phyloP scores from a whole-genome alignment of 2,113 vertebrate species.

The Mus spicilegus region DNA sequence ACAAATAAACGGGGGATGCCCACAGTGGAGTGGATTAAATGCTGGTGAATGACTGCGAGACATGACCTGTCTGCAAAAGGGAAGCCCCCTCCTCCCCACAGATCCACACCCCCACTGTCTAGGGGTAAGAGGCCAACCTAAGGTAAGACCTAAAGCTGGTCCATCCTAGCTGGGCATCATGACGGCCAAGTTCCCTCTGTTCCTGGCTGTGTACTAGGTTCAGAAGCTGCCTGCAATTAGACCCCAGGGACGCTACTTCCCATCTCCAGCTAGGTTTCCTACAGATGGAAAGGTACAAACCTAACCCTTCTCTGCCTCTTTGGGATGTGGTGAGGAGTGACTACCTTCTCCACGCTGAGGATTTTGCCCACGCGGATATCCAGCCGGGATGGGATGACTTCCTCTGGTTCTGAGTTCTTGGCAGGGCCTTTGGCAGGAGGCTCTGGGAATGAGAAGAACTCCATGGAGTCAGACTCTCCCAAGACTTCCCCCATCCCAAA shows the following conservation, averaged over 20 bases:
- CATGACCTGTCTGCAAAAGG: background rate
- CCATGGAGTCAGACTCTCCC: background rate
- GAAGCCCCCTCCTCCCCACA: background rate
- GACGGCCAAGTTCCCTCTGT: background rate
- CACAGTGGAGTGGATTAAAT: background rate
- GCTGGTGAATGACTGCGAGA: background rate
- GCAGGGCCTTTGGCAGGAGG: conserved; percentile 87
- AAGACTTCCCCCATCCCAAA: background rate
- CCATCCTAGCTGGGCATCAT: background rate
- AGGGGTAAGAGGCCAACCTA: background rate
- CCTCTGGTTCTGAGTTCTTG: conserved; percentile 89
- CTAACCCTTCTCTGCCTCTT: background rate
- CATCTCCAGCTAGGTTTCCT: conserved; percentile 53
- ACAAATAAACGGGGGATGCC: background rate
- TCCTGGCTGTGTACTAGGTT: background rate
- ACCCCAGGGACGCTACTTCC: conserved; percentile 35
- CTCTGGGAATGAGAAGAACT: conserved; percentile 85
- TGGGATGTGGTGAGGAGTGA: background rate
- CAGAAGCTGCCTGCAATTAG: conserved; percentile 18
- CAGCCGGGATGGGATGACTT: conserved; percentile 92
- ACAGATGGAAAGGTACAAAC: conserved; percentile 60
- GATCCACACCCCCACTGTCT: background rate
- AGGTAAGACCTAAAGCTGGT: conserved; percentile 11
- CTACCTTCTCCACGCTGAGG: conserved; percentile 94
- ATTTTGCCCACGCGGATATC: conserved; percentile 97